Conservation (phyloP, 2,113 vertebrate species). For the Hypomesus transpacificus region DNA sequence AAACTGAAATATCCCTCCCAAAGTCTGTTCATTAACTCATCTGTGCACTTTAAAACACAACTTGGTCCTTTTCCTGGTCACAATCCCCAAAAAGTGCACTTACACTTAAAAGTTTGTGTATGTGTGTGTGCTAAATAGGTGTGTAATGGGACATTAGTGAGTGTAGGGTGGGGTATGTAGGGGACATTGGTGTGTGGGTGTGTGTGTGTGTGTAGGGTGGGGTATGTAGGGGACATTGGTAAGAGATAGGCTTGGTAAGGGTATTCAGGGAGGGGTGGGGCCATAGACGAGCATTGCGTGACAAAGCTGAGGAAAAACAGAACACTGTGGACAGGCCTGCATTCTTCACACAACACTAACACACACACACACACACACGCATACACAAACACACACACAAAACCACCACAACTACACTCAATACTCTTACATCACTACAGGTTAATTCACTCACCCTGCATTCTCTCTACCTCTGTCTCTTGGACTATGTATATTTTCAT, state of each 20-base stretch:
- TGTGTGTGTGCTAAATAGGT: too few relatives aligned
- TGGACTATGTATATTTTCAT: background rate
- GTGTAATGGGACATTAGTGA: too few relatives aligned
- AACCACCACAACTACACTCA: conserved; percentile 14
- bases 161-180: background rate
- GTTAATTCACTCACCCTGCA: conserved; percentile 26
- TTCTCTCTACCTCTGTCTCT: background rate
- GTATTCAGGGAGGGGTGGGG: background rate
- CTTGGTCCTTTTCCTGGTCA: too few relatives aligned
- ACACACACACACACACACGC: conserved; percentile 3
- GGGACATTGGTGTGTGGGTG: background rate
- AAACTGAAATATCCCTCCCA: too few relatives aligned
- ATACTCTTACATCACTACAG: conserved; percentile 54
- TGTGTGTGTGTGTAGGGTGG: background rate
- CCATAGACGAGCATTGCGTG: background rate
- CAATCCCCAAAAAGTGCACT: too few relatives aligned
- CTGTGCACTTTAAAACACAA: too few relatives aligned
- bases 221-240: background rate
- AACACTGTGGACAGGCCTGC: background rate
- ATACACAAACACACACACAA: conserved; percentile 2
- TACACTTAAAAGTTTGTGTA: too few relatives aligned
- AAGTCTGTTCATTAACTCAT: too few relatives aligned
- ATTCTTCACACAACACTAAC: background rate
- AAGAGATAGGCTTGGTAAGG: background rate
- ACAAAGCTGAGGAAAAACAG: background rate